phyloP scores from a whole-genome alignment of 2,888 invertebrate species.

The Synanthedon tipuliformis region DNA sequence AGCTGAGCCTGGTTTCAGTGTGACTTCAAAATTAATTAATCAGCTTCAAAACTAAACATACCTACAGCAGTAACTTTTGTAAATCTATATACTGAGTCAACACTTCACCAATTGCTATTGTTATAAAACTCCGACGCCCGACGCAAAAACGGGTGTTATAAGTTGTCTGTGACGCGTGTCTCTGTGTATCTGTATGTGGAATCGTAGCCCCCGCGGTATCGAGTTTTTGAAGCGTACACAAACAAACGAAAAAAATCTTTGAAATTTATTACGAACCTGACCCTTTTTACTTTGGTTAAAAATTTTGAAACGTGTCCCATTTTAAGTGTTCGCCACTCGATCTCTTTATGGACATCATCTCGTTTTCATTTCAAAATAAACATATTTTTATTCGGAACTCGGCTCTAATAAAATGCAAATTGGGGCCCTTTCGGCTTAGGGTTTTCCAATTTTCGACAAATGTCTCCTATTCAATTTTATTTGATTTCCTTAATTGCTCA shows the following conservation, averaged over 20 bases:
- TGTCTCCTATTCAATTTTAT: conserved; percentile 59
- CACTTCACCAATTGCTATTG: too few species aligned
- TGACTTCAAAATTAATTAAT: too few species aligned
- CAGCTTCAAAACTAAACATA: too few species aligned
- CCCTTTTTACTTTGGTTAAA: conserved; percentile 30
- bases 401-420: conserved; percentile 64
- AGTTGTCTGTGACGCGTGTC: too few species aligned
- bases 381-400: conserved; percentile 62
- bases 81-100: too few species aligned
- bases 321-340: conserved; percentile 44
- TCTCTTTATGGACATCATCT: conserved; percentile 46
- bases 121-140: too few species aligned
- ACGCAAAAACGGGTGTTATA: too few species aligned
- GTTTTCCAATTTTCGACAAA: conserved; percentile 58
- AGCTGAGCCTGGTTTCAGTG: background rate
- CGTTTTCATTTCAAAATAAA: conserved; percentile 56
- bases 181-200: too few species aligned
- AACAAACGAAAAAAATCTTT: too few species aligned
- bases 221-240: too few species aligned
- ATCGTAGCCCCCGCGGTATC: too few species aligned
- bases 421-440: conserved; percentile 53
- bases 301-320: conserved; percentile 30
- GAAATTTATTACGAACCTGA: conserved; percentile 4
- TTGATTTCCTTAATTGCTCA: conserved; percentile 49
- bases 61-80: too few species aligned